Evolutionary conservation across 2,113 vertebrate genomes (phyloP).

Genomic region (Phainopepla nitens): DNA sequence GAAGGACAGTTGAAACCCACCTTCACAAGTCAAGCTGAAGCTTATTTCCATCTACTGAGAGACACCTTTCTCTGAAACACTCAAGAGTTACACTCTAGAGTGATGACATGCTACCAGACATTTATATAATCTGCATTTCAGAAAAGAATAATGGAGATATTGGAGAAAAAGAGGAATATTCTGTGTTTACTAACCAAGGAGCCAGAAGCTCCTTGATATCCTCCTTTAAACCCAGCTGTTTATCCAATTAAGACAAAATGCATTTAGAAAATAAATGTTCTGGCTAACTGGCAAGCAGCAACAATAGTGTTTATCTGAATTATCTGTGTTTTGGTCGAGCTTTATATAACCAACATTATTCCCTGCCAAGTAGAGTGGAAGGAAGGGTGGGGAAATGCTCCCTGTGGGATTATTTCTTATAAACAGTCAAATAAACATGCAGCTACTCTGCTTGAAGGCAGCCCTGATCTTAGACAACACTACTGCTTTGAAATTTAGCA

Average conservation of each 20-base stretch:
- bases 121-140: not conserved
- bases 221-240: constrained; percentile 26
- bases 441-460: not conserved
- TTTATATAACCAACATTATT: constrained; percentile 29
- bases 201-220: constrained; percentile 4
- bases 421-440: not conserved
- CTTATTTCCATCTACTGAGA: not conserved
- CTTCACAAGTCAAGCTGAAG: not conserved
- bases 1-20: not conserved
- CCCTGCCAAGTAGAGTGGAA: constrained; percentile 30
- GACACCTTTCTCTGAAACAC: not conserved
- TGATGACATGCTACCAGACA: not conserved
- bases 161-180: not conserved
- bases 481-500: not conserved
- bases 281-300: constrained; percentile 11
- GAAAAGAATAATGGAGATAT: not conserved
- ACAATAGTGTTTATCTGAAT: constrained; percentile 20
- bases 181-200: not conserved
- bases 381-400: constrained; percentile 3
- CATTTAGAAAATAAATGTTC: constrained; percentile 10
- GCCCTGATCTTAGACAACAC: not conserved
- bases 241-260: constrained; percentile 36
- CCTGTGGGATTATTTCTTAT: constrained; percentile 24
- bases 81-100: not conserved
- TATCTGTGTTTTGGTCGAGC: not conserved